A percentile compares a stretch with the other conserved stretches of the same genome.
phyloP scores from a whole-genome alignment of 2,888 invertebrate genomes.

The Drosophila parthenogenetica region DNA sequence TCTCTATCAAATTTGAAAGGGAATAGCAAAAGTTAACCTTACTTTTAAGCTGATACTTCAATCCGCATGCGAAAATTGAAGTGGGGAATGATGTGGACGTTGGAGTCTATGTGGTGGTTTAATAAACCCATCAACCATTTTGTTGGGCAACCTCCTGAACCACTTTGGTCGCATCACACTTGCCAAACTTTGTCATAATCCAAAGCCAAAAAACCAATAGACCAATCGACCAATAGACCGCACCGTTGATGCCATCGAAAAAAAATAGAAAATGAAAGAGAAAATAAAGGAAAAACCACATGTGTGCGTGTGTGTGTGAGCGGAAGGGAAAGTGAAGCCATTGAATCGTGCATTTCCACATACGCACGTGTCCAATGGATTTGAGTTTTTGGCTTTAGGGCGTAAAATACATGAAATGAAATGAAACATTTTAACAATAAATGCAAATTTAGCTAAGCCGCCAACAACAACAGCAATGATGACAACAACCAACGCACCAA shows the following conservation, averaged over 20 bases:
- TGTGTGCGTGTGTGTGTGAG: constrained; percentile 23
- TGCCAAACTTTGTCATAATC: constrained; percentile 67
- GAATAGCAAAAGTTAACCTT: constrained; percentile 24
- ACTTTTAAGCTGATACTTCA: constrained; percentile 33
- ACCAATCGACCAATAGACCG: constrained; percentile 62
- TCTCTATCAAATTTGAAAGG: constrained; percentile 13
- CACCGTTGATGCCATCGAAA: constrained; percentile 28
- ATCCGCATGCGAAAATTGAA: constrained; percentile 1
- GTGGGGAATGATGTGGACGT: neutral
- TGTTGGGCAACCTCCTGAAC: constrained; percentile 19
- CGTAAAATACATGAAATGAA: constrained; percentile 70
- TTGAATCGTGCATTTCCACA: constrained; percentile 45
- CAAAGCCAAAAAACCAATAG: constrained; percentile 79
- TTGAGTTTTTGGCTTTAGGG: constrained; percentile 18
- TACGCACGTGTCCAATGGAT: constrained; percentile 52
- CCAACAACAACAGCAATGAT: constrained; percentile 54
- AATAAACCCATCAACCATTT: constrained; percentile 30
- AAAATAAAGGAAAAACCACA: constrained; percentile 40
- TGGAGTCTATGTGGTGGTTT: constrained; percentile 1
- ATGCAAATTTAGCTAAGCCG: constrained; percentile 78
- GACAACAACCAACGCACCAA: constrained; percentile 40
- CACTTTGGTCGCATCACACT: constrained; percentile 50
- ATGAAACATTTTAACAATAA: constrained; percentile 78
- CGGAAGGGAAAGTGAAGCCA: constrained; percentile 13
- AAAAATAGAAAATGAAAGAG: neutral